Conservation (phyloP, 2,888 invertebrate genomes). For the Lacanobia oleracea region DNA sequence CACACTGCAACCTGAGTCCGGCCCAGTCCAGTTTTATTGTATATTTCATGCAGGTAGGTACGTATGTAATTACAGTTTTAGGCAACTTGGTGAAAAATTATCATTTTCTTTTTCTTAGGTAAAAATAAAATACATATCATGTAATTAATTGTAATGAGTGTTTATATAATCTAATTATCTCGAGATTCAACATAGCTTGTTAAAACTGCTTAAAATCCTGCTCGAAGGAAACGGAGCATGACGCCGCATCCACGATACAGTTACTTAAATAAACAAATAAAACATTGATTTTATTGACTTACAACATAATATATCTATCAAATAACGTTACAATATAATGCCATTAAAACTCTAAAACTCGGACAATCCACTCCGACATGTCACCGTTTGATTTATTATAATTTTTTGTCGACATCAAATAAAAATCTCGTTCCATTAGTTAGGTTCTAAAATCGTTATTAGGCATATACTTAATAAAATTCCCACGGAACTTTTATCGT, state of each 20-base stretch:
- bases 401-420: constrained; percentile 52
- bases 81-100: constrained; percentile 28
- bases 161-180: constrained; percentile 57
- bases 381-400: constrained; percentile 64
- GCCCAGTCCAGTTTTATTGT: constrained; percentile 18
- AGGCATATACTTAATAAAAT: constrained; percentile 68
- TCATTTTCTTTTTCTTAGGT: constrained; percentile 35
- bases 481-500: constrained; percentile 71
- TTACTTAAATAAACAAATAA: constrained; percentile 59
- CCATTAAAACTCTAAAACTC: constrained; percentile 47
- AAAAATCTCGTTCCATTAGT: constrained; percentile 72
- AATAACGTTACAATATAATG: constrained; percentile 53
- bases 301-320: constrained; percentile 52
- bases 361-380: constrained; percentile 46
- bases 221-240: constrained; percentile 54
- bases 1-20: background rate
- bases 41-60: constrained; percentile 15
- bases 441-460: constrained; percentile 71
- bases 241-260: constrained; percentile 48
- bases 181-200: constrained; percentile 50
- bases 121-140: constrained; percentile 48
- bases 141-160: constrained; percentile 62
- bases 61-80: constrained; percentile 41
- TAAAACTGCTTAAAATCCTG: constrained; percentile 57
- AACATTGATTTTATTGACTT: constrained; percentile 62